Evolutionary conservation across 2,888 invertebrate species (phyloP), one percentile per base, ranked within the genome.

Genomic region (Chydorus sphaericus): DNA sequence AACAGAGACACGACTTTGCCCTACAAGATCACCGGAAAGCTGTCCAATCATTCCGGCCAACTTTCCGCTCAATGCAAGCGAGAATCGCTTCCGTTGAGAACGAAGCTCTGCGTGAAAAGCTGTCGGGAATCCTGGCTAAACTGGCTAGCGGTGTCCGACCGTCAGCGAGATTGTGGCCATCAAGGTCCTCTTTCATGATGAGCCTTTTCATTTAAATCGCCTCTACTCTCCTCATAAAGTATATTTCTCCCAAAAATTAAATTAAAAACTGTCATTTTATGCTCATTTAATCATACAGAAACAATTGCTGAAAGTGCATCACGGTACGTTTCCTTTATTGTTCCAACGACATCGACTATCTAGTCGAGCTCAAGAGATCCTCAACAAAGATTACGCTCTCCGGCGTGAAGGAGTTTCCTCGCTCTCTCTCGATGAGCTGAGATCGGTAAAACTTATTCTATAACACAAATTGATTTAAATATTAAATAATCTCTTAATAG

Each of bases 301-400:
- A 68, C 71, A 78, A 60, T 72, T 91, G 54, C 71, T 83, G 54
- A 77, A 77, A 64, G 74, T 86, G 70, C n/a, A n/a, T n/a, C 85
- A 89, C 66, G 82, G 81, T 1, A 69, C 85, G 62, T 76, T 77
- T 57, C 74, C 75, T 62, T 73, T 75, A 56, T 71, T 79, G 64
- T 77, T 83, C 53, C 74, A 80, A 61, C 75, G 77, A 52, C 74
- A 73, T 49, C 76, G 82, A 61, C 71, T 90, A 28, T 73, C 76
- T 57, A 81, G 84, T 62, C 75, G 80, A 66, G 85, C 85, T 0
- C 76, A 78, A 61, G 68, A 87, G 59, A 72, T 92, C 30, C 74
- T 81, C 64, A 78, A 82, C 66, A 85, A 89, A 82, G 92, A 92
- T 67, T 70, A 75, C 60, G 87, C 89, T 0, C 85, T 91, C 54